A percentile compares a stretch with the other conserved stretches of the same genome.
Evolutionary conservation across 2,797 vertebrate genomes (phyloP).

Genomic region (Steatocranus sp.): DNA sequence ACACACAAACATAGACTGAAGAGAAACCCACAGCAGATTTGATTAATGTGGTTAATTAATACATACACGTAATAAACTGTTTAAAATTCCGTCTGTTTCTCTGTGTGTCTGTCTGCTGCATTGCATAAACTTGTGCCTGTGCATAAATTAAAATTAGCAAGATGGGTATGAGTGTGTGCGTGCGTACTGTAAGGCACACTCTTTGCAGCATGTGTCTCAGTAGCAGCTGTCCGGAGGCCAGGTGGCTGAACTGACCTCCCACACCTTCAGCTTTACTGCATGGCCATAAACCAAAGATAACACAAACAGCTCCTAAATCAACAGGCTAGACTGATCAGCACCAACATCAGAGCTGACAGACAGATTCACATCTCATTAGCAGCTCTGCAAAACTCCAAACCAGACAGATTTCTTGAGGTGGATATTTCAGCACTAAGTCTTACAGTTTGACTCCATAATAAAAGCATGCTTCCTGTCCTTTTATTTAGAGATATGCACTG

Average conservation of each 20-base stretch:
- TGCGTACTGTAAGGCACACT: slow-evolving; percentile 16
- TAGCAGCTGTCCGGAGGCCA: slow-evolving; percentile 65
- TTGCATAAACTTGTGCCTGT: slow-evolving; percentile 12
- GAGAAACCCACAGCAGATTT: slow-evolving; percentile 3
- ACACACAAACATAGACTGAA: not conserved
- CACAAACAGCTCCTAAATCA: slow-evolving; percentile 68
- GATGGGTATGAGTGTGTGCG: not conserved
- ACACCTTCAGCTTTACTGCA: slow-evolving; percentile 61
- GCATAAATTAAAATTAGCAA: slow-evolving; percentile 15
- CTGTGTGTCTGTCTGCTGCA: not conserved
- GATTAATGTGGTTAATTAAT: slow-evolving; percentile 42
- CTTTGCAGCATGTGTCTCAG: slow-evolving; percentile 51
- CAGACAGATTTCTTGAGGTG: not conserved
- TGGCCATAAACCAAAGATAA: slow-evolving; percentile 68
- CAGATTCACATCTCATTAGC: slow-evolving; percentile 54
- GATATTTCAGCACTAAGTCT: not conserved
- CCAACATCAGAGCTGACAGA: slow-evolving; percentile 46
- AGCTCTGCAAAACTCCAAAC: not conserved
- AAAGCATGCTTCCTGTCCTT: not conserved
- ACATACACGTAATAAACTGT: slow-evolving; percentile 17
- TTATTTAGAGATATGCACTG: not conserved
- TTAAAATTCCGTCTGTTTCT: slow-evolving; percentile 6
- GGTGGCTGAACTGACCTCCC: slow-evolving; percentile 58
- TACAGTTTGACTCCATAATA: not conserved
- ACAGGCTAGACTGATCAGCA: slow-evolving; percentile 51